A percentile compares a stretch with the other conserved stretches of the same genome.
Evolutionary conservation across 2,888 invertebrate species (phyloP).

Genomic region (Melieria picta): DNA sequence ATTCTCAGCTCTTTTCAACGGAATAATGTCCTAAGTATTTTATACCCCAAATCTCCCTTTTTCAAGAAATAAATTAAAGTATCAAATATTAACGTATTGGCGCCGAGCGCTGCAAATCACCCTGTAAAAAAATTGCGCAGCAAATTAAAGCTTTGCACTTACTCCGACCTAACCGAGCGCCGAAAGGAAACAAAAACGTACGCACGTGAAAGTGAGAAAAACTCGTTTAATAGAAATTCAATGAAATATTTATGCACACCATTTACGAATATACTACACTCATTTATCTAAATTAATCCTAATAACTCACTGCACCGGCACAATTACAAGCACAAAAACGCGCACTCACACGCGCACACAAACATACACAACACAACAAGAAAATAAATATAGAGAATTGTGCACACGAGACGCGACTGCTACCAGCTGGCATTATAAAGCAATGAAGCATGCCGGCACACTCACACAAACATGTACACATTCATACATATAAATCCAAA

Average conservation of each 20-base stretch:
- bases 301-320: constrained; percentile 37
- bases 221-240: constrained; percentile 26
- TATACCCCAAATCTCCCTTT: too few species aligned
- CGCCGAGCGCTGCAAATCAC: too few species aligned
- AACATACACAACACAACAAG: background rate
- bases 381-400: background rate
- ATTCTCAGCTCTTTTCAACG: too few species aligned
- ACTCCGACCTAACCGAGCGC: too few species aligned
- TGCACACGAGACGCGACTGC: constrained; percentile 3
- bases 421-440: constrained; percentile 8
- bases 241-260: constrained; percentile 35
- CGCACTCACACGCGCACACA: constrained; percentile 3
- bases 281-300: constrained; percentile 40
- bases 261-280: constrained; percentile 33
- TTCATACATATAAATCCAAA: constrained; percentile 15
- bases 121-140: too few species aligned
- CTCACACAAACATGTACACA: constrained; percentile 12
- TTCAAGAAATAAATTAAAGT: too few species aligned
- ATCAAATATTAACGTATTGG: too few species aligned
- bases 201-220: too few species aligned
- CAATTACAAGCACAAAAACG: constrained; percentile 19
- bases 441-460: background rate
- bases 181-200: too few species aligned
- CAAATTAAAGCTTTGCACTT: too few species aligned
- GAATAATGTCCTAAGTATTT: too few species aligned